Base-by-base conservation (phyloP, 2,113 vertebrate genomes). In the Lethenteron camtschaticum region DNA sequence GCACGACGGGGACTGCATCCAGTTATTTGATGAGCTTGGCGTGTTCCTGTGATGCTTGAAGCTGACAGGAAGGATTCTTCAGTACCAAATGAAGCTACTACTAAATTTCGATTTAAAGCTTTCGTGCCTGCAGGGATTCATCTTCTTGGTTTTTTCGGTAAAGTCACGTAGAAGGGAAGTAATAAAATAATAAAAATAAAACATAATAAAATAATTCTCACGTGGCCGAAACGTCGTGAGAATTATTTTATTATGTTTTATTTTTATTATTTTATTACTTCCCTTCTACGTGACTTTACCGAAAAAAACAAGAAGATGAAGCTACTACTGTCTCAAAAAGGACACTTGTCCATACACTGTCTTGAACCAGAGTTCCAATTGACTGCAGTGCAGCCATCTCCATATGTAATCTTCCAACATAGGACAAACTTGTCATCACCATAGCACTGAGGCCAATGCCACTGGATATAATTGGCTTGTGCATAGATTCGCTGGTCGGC, bases 341-440 rank as follows among this genome's bases (percentile, higher is more conserved):
- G 59, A 18, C 59, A 14, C 13, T 63, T 13, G 16, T 63, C 59
- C 59, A 63, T 18, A 13, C 59, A 63, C 59, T 63, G 16, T 63
- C 59, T 14, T 63, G 59, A 63, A 63, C 13, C 13, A 63, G 59
- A 63, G 59, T 63, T 63, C 59, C 59, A 63, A 63, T 13, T 63
- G 59, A 63, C 59, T 14, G 13, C 59, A 63, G 59, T 6, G 59
- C 59, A 63, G 59, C 59, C 59, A 63, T 63, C 59, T 63, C 59
- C 16, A 14, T 63, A 18, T 63, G 59, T 8, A 63, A 18, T 14
- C 7, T 18, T 63, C 7, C 59, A 63, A 63, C 59, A 63, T 6
- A 63, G 13, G 13, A 63, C 59, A 63, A 63, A 63, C 59, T 63
- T 63, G 59, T 63, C 59, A 13, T 63, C 59, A 16, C 59, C 59